These are phyloP conservation scores for Lophotriccus pileatus DNA, from an alignment of 2,797 vertebrate species.

Conservation along the genomic window DNA sequence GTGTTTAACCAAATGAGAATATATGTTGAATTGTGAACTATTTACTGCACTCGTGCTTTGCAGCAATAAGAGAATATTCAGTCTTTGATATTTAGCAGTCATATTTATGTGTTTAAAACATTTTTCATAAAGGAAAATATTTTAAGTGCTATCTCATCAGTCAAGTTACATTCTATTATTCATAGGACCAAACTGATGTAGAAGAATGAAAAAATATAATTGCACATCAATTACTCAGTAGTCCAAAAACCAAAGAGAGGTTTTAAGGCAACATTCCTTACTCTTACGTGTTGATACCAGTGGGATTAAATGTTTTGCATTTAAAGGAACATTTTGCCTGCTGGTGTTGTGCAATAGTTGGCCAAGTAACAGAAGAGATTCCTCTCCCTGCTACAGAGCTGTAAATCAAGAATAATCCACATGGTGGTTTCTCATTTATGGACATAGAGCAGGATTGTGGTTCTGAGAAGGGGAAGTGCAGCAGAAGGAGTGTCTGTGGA, in stretches of 20 bases:
- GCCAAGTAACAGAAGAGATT: not conserved
- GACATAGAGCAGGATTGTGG: not conserved
- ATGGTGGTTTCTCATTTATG: not conserved
- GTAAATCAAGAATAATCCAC: not conserved
- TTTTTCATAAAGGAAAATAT: not conserved
- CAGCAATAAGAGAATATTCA: not conserved
- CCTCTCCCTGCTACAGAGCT: not conserved
- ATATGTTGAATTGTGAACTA: not conserved
- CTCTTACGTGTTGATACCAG: not conserved
- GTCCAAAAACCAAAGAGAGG: not conserved
- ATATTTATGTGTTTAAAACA: not conserved
- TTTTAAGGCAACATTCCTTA: not conserved
- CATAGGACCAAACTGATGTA: not conserved
- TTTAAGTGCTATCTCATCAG: not conserved
- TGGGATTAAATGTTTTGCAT: not conserved
- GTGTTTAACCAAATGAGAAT: not conserved
- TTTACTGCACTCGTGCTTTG: not conserved
- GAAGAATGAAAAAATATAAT: not conserved
- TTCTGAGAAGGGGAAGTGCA: not conserved
- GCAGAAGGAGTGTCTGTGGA: not conserved
- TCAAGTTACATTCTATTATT: not conserved
- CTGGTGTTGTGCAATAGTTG: slow-evolving; percentile 24
- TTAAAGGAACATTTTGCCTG: not conserved
- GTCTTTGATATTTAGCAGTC: not conserved
- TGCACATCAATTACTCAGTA: not conserved